Evolutionary conservation across 2,113 vertebrate genomes (phyloP).

Genomic region (Dipodomys spectabilis): DNA sequence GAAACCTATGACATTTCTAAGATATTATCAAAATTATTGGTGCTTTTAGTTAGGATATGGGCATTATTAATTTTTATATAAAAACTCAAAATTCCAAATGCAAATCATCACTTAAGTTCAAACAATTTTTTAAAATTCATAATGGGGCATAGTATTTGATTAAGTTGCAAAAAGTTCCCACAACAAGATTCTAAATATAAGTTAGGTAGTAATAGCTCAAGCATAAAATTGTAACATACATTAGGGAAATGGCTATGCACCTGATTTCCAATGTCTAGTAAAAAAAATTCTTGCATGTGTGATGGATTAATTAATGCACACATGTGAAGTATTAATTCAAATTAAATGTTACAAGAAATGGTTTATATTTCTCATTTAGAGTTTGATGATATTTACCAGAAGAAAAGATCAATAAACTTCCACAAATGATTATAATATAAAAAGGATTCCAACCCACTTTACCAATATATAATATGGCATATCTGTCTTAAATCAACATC

Average conservation of each 20-base stretch:
- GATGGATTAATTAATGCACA: conserved; percentile 6
- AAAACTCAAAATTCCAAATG: conserved; percentile 35
- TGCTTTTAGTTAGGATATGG: conserved; percentile 35
- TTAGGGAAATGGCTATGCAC: neutral
- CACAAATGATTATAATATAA: conserved; percentile 27
- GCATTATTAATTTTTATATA: conserved; percentile 20
- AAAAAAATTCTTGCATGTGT: neutral
- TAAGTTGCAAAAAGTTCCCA: conserved; percentile 15
- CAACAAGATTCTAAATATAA: conserved; percentile 34
- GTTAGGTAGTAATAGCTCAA: too few relatives aligned
- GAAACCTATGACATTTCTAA: conserved; percentile 1
- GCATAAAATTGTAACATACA: neutral
- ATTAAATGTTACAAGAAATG: conserved; percentile 40
- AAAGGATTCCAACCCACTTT: conserved; percentile 12
- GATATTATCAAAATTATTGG: conserved; percentile 21
- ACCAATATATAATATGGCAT: neutral
- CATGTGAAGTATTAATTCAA: neutral
- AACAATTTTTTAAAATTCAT: conserved; percentile 31
- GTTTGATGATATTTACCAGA: neutral
- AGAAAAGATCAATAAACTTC: neutral
- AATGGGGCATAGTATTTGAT: conserved; percentile 1
- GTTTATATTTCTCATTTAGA: neutral
- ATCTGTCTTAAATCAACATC: conserved; percentile 17
- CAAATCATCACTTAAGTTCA: conserved; percentile 26
- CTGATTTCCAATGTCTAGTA: neutral